Evolutionary conservation across 92 coral and sea anemone species (phyloP), one percentile per base, ranked within the genome.

Genomic region (Porites cylindrica): DNA sequence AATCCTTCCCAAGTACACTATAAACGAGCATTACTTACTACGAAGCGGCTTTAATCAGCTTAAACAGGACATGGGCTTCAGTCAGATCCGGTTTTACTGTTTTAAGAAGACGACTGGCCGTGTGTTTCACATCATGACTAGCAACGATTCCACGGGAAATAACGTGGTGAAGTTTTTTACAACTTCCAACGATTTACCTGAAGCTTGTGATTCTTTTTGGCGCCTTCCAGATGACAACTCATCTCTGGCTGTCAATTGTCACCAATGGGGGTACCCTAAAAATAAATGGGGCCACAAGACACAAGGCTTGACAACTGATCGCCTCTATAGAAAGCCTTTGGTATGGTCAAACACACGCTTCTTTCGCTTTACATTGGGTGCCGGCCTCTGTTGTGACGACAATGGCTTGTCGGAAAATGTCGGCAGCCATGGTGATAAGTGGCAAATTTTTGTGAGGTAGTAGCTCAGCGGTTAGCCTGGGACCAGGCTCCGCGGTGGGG

Each of bases 71-170:
- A 79, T 86, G 90, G 93, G 93, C 17, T 90, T 85, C 65, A 80
- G 60, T 20, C 93, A 90, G 65, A 20, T 90, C 10, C 83, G 90
- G 14, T 87, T 66, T 80, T 87, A 82, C 79, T 91, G 94, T 43
- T 70, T 65, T 12, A 87, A 87, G 52, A 72, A 58, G 50, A n/a
- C 59, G 14, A 73, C 18, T 38, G 83, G 75, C 11, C 66, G 91
- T 77, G 85, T 77, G 26, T 71, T 91, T 76, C 94, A 91, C 74
- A 91, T 91, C 70, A 87, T 82, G 91, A 91, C 88, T 59, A 78
- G 29, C 47, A 60, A n/a, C 9, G 21, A 86, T 23, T 63, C 61
- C 18, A 54, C 1, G 32, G 90, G 93, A 59, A 17, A 50, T 23
- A 72, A 24, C 10, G 93, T 84, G 18, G 75, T 89, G 21, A 77